phyloP scores from a whole-genome alignment of 1,140 invertebrate genomes.

The Aphaenogaster floridana region DNA sequence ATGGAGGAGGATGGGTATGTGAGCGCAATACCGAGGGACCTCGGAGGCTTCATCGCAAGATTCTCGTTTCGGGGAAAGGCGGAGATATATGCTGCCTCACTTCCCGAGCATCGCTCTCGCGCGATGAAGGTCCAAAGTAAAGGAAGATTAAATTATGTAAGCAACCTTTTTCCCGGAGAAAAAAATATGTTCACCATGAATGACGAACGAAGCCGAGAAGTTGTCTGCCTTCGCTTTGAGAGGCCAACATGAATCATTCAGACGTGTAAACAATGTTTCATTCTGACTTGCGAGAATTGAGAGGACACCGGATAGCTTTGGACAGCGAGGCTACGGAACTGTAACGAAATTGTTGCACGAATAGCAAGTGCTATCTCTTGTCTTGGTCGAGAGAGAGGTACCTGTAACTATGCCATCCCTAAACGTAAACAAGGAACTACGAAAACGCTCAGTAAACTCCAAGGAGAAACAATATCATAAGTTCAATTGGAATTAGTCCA shows the following conservation, averaged over 20 bases:
- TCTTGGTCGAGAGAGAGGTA: slow-evolving; percentile 16
- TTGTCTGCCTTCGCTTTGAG: not conserved
- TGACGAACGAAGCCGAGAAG: not conserved
- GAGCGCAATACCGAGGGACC: not conserved
- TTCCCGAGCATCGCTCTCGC: not conserved
- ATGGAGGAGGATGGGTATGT: not conserved
- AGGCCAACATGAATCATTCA: slow-evolving; percentile 23
- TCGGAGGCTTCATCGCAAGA: not conserved
- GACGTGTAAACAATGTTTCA: slow-evolving; percentile 28
- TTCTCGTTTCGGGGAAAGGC: not conserved
- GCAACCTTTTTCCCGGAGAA: not conserved
- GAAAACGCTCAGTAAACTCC: slow-evolving; percentile 40
- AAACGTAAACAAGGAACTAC: slow-evolving; percentile 52
- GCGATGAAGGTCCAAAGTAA: slow-evolving; percentile 20
- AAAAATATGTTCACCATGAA: slow-evolving; percentile 5
- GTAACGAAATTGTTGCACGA: slow-evolving; percentile 34
- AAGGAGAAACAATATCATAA: slow-evolving; percentile 30
- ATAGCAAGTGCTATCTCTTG: slow-evolving; percentile 14
- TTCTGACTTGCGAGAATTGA: slow-evolving; percentile 7
- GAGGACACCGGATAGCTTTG: slow-evolving; percentile 14
- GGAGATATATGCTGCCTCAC: not conserved
- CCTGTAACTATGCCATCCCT: not conserved
- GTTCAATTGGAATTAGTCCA: slow-evolving; percentile 37
- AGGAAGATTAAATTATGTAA: slow-evolving; percentile 54
- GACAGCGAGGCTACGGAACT: not conserved